Evolutionary conservation across 2,888 invertebrate genomes (phyloP), one percentile per base, ranked within the genome.

Genomic region (Drosophila quinaria): DNA sequence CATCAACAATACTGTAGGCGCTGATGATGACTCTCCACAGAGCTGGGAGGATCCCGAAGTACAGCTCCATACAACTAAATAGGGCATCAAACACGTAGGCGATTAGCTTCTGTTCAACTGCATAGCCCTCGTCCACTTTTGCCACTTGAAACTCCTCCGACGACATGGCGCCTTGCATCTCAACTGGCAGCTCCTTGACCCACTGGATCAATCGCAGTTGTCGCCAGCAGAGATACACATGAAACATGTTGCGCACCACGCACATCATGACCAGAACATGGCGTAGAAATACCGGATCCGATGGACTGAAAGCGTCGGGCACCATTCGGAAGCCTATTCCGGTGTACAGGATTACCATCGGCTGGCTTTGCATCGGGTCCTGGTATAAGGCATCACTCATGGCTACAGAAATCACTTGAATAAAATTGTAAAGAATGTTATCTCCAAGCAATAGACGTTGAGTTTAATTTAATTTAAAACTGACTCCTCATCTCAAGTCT

Each of bases 241-340:
- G 56, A 15, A 84, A 84, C 0, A 37, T 0, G n/a, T 84, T 74
- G 0, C 65, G 68, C 1, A 69, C 1, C 0, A 70, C 5, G 5
- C 74, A 70, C 54, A 76, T 62, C 4, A 49, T 0, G 5, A 75
- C 75, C 41, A 84, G 70, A 1, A 75, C 2, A 25, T 87, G 85
- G 0, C 84, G 85, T 49, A 84, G 2, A 5, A 78, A 10, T 10
- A 74, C 50, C 4, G 89, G 78, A 74, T 89, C 85, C 0, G 0
- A 1, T 1, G 74, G 15, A 2, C 8, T 35, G 0, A 47, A 5
- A 0, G 9, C 0, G 0, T 65, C 1, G 0, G 84, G 89, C 19
- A 58, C 1, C 22, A 87, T 6, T 0, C 5, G 1, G 2, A 44
- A 1, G 0, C 68, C 71, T 0, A 78, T 75, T 0, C 56, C 62